Percentiles rank a stretch among this genome's conserved stretches.
Conservation (phyloP, 2,113 vertebrate genomes). For the Elanoides forficatus region DNA sequence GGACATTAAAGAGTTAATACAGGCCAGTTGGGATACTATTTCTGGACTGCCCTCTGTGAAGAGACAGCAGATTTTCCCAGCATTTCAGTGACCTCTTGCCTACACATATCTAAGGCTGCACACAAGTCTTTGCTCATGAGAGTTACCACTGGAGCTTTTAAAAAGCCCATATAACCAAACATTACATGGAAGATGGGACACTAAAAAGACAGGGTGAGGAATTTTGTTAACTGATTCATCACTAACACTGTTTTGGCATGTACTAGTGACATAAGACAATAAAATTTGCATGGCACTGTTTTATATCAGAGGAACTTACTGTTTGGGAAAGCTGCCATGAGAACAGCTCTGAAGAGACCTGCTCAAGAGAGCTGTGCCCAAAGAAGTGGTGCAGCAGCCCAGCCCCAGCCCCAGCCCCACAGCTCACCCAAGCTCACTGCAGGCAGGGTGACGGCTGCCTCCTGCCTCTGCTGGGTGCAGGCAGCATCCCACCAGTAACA, state of each 20-base stretch:
- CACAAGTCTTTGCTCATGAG: background rate
- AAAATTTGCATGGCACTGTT: background rate
- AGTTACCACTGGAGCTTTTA: background rate
- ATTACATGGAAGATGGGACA: background rate
- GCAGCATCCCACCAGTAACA: background rate
- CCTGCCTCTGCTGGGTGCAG: background rate
- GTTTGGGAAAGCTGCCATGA: background rate
- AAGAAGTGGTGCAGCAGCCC: background rate
- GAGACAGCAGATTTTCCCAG: background rate
- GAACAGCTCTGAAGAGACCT: background rate
- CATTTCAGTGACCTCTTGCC: background rate
- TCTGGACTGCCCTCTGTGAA: background rate
- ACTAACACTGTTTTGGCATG: background rate
- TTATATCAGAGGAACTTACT: background rate
- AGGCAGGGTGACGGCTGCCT: background rate
- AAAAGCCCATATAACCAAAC: background rate
- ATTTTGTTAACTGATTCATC: background rate
- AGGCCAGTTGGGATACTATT: background rate
- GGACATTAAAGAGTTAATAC: background rate
- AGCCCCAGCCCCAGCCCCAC: background rate
- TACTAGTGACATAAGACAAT: background rate
- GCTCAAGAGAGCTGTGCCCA: background rate
- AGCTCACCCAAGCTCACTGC: background rate
- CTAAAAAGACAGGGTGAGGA: background rate
- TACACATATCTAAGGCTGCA: background rate